Evolutionary conservation across 2,113 vertebrate genomes (phyloP).

Genomic region (Phodopus roborovskii): DNA sequence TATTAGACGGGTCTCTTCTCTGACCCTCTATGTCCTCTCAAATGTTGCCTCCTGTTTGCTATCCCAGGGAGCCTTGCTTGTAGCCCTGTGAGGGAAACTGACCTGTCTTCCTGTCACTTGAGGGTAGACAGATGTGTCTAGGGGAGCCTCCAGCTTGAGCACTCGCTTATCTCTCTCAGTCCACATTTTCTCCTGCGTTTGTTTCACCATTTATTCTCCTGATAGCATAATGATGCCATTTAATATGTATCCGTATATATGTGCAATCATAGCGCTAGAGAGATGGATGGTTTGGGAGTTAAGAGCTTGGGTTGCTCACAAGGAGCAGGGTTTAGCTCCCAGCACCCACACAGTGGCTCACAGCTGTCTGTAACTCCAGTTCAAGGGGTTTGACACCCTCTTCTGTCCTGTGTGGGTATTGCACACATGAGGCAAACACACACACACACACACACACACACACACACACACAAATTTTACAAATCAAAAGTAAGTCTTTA

Average conservation of each 20-base stretch:
- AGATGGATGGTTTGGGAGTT: not conserved
- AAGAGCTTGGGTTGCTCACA: not conserved
- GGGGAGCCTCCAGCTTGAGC: not conserved
- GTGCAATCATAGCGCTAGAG: not conserved
- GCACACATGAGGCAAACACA: not conserved
- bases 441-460: not conserved
- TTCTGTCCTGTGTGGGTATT: not conserved
- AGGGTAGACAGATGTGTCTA: not conserved
- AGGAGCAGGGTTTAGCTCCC: not conserved
- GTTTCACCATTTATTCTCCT: conserved; percentile 20
- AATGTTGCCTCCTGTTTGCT: not conserved
- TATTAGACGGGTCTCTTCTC: not conserved
- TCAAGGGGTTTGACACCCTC: not conserved
- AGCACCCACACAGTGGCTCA: not conserved
- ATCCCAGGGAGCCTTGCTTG: not conserved
- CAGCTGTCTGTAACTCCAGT: not conserved
- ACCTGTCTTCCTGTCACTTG: not conserved
- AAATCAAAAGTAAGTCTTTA: not conserved
- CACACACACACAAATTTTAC: not conserved
- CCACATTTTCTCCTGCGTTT: not conserved
- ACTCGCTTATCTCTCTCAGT: not conserved
- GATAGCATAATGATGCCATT: not conserved
- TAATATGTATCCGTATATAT: not conserved
- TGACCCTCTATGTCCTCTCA: not conserved
- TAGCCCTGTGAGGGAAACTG: not conserved